phyloP scores from a whole-genome alignment of 2,113 vertebrate species.

The Alouatta palliata region DNA sequence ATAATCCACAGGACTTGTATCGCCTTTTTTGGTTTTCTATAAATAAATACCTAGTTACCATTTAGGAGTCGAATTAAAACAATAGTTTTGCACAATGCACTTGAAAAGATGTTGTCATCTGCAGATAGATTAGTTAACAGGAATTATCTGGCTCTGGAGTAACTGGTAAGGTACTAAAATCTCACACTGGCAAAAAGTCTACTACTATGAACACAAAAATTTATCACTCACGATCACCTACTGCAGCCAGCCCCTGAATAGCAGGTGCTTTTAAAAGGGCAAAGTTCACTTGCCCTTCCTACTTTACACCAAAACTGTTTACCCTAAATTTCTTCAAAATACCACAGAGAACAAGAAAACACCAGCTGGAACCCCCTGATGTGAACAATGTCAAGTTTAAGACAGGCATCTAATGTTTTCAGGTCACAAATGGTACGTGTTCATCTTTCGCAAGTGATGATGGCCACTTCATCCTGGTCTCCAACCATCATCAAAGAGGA shows the following conservation, averaged over 20 bases:
- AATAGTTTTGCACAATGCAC: not conserved
- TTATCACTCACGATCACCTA: not conserved
- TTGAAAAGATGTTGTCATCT: conserved; percentile 17
- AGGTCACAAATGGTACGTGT: not conserved
- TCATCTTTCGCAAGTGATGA: conserved; percentile 7
- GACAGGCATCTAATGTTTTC: not conserved
- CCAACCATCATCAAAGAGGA: not conserved
- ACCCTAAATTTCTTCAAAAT: not conserved
- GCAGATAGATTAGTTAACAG: not conserved
- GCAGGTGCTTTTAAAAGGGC: not conserved
- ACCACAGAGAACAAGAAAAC: not conserved
- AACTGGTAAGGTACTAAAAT: not conserved
- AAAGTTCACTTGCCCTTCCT: not conserved
- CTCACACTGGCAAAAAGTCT: not conserved
- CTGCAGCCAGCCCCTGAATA: not conserved
- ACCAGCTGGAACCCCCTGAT: not conserved
- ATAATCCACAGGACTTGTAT: not conserved
- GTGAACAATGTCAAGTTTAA: not conserved
- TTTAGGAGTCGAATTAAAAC: not conserved
- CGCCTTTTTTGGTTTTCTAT: not conserved
- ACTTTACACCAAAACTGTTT: not conserved
- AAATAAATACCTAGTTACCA: not conserved
- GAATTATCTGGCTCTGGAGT: not conserved
- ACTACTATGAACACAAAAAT: not conserved
- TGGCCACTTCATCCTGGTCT: not conserved